phyloP scores from a whole-genome alignment of 2,113 vertebrate genomes.

The Rostratula benghalensis region DNA sequence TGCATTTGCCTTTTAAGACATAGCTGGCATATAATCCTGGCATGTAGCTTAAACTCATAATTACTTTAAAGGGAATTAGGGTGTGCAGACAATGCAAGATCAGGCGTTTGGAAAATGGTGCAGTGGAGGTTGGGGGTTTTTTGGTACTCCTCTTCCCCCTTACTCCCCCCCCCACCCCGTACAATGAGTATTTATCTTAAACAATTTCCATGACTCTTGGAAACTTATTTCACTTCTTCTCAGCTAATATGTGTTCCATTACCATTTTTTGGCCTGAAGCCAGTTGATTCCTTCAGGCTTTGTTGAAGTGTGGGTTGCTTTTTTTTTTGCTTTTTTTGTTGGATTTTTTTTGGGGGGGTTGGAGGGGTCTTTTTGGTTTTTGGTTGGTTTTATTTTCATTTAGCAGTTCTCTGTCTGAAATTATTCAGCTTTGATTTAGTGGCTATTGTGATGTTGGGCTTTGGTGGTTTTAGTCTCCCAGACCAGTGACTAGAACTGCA shows the following conservation, averaged over 20 bases:
- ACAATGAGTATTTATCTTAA: slow-evolving; percentile 11
- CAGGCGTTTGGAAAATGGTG: not conserved
- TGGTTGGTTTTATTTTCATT: not conserved
- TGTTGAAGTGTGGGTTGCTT: not conserved
- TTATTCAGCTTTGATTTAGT: not conserved
- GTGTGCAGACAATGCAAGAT: not conserved
- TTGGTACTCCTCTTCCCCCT: too few relatives aligned
- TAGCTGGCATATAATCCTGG: not conserved
- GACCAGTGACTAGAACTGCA: not conserved
- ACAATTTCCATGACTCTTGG: not conserved
- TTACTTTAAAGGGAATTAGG: slow-evolving; percentile 9
- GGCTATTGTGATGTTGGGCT: not conserved
- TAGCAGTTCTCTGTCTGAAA: not conserved
- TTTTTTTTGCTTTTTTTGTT: not conserved
- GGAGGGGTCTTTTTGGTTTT: not conserved
- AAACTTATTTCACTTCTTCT: slow-evolving; percentile 16
- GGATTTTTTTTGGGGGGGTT: not conserved
- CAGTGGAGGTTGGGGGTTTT: too few relatives aligned
- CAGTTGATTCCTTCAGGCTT: not conserved
- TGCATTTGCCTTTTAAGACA: not conserved
- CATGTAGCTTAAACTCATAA: not conserved
- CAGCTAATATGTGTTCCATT: slow-evolving; percentile 11
- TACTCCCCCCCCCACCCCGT: too few relatives aligned
- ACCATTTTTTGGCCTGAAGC: not conserved
- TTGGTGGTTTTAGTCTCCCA: not conserved